These are phyloP conservation scores for Oryzias melastigma DNA, from an alignment of 2,113 vertebrate species.

Conservation along the genomic window DNA sequence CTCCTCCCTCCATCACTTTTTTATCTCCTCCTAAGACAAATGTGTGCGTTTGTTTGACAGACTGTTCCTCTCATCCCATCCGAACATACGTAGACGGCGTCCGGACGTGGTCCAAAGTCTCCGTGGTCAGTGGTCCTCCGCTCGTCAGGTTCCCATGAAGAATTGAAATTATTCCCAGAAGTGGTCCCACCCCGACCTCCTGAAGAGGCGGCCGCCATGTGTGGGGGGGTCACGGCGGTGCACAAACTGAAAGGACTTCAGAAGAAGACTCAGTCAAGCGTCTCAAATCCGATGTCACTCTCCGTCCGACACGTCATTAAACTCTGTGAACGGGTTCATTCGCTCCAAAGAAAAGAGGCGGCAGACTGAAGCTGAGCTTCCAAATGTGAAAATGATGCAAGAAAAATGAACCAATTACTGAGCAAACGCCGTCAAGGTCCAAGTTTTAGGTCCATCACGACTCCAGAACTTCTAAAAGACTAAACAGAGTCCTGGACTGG, in stretches of 20 bases:
- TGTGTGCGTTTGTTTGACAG: conserved; percentile 1
- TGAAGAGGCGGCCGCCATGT: conserved; percentile 54
- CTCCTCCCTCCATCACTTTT: conserved; percentile 18
- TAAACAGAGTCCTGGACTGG: too few species aligned
- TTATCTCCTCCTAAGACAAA: background rate
- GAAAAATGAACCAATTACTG: too few species aligned
- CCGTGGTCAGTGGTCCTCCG: conserved; percentile 46
- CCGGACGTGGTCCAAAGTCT: conserved; percentile 51
- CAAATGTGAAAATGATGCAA: too few species aligned
- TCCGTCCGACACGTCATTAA: conserved; percentile 5
- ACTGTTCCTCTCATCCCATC: conserved; percentile 7
- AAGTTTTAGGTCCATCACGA: too few species aligned
- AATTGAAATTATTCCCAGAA: conserved; percentile 68
- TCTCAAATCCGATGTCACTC: conserved; percentile 27
- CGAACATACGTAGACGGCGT: conserved; percentile 49
- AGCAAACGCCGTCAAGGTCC: too few species aligned
- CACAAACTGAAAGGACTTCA: conserved; percentile 21
- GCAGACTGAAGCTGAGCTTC: too few species aligned
- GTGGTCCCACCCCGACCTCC: conserved; percentile 33
- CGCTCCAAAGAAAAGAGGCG: too few species aligned
- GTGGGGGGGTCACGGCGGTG: conserved; percentile 13
- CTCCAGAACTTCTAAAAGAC: too few species aligned
- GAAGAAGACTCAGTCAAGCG: conserved; percentile 34
- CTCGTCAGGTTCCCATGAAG: conserved; percentile 71
- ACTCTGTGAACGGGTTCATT: too few species aligned